A percentile compares a stretch with the other conserved stretches of the same genome.
Evolutionary conservation across 2,888 invertebrate genomes (phyloP).

Genomic region (Neoitamus cyanurus): DNA sequence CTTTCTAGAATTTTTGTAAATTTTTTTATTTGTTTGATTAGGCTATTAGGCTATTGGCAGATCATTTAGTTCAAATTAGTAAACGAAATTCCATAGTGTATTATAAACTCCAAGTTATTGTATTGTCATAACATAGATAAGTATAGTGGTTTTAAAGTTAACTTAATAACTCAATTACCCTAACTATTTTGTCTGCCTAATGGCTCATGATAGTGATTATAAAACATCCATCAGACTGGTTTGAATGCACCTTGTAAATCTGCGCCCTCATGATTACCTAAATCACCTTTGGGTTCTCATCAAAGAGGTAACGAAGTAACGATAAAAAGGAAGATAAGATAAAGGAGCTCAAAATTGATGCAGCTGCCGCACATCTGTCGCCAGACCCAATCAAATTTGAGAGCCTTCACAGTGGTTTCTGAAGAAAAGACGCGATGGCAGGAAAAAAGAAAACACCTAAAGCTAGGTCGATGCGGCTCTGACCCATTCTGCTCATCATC

Average conservation of each 20-base stretch:
- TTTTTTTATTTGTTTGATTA: no score
- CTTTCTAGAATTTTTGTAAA: no score
- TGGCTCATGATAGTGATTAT: no score
- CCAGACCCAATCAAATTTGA: slow-evolving; percentile 22
- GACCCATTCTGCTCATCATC: neutral
- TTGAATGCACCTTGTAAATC: neutral
- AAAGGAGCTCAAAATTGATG: neutral
- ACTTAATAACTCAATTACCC: no score
- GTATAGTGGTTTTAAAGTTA: no score
- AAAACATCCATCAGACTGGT: no score
- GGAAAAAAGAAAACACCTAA: neutral
- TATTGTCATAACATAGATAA: no score
- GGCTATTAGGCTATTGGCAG: no score
- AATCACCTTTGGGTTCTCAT: neutral
- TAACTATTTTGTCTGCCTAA: no score
- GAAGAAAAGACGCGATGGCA: neutral
- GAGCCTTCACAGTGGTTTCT: neutral
- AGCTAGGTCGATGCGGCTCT: neutral
- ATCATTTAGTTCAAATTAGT: no score
- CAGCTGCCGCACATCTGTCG: slow-evolving; percentile 37
- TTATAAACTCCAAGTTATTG: no score
- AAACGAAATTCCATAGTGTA: no score
- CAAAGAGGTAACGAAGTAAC: neutral
- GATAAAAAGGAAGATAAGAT: neutral
- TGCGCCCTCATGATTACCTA: neutral